phyloP scores from a whole-genome alignment of 2,113 vertebrate species.

The Coracopsis vasa region DNA sequence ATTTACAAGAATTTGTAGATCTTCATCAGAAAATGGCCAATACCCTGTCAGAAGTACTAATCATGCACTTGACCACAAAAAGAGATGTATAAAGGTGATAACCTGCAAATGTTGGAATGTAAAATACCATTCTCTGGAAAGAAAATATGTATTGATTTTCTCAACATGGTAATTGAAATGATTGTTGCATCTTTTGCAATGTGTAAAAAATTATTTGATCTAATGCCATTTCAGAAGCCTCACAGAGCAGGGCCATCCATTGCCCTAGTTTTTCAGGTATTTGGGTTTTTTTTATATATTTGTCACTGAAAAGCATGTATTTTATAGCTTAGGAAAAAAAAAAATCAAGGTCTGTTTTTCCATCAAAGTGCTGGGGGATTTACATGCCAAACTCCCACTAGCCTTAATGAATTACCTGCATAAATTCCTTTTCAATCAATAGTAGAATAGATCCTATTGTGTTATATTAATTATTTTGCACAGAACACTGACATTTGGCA shows the following conservation, averaged over 20 bases:
- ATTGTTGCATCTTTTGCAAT: slow-evolving; percentile 63
- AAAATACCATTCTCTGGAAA: slow-evolving; percentile 64
- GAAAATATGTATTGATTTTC: slow-evolving; percentile 66
- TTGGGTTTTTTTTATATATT: slow-evolving; percentile 36
- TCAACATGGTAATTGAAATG: slow-evolving; percentile 63
- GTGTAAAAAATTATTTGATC: slow-evolving; percentile 66
- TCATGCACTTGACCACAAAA: slow-evolving; percentile 68
- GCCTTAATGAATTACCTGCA: slow-evolving; percentile 81
- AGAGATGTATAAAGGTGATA: slow-evolving; percentile 70
- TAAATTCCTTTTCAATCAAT: slow-evolving; percentile 76
- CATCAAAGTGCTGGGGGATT: slow-evolving; percentile 64
- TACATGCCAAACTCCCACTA: slow-evolving; percentile 65
- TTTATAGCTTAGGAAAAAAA: slow-evolving; percentile 36
- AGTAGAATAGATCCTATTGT: slow-evolving; percentile 68
- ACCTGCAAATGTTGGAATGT: slow-evolving; percentile 64
- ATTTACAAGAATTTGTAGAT: slow-evolving; percentile 78
- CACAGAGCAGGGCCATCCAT: not conserved
- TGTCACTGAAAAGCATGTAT: slow-evolving; percentile 43
- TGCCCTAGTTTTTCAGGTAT: slow-evolving; percentile 51
- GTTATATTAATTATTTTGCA: slow-evolving; percentile 76
- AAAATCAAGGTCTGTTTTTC: slow-evolving; percentile 31
- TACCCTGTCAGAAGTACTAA: slow-evolving; percentile 69
- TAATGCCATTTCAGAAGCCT: slow-evolving; percentile 63
- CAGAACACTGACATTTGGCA: slow-evolving; percentile 66
- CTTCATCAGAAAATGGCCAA: slow-evolving; percentile 69